Evolutionary conservation across 2,113 vertebrate genomes (phyloP).

Genomic region (Blennius ocellaris): DNA sequence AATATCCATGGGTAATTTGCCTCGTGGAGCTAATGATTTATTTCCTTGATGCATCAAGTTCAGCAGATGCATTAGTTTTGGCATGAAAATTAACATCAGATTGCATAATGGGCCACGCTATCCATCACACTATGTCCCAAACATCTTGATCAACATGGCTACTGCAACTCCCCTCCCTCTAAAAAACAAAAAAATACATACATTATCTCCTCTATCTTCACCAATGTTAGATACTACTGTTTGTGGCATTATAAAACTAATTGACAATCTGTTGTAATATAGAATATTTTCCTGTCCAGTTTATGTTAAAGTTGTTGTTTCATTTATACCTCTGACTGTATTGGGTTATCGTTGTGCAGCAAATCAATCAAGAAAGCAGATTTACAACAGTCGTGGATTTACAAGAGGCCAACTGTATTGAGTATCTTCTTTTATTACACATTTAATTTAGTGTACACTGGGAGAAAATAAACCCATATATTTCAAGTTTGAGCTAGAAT

Average conservation of each 20-base stretch:
- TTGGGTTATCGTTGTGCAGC: neutral
- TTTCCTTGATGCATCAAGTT: constrained; percentile 61
- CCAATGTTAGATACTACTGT: neutral
- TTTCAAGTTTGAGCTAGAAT: neutral
- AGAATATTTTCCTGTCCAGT: neutral
- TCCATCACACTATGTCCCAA: constrained; percentile 23
- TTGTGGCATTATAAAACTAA: neutral
- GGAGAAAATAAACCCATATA: too few relatives aligned
- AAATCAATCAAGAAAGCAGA: neutral
- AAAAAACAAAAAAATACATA: too few relatives aligned
- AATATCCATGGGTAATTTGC: constrained; percentile 68
- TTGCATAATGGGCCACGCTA: constrained; percentile 54
- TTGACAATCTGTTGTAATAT: neutral
- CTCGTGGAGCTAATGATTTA: constrained; percentile 66
- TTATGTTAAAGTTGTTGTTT: neutral
- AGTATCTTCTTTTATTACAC: neutral
- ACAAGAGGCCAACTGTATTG: constrained; percentile 6
- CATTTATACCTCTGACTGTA: neutral
- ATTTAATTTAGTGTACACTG: neutral
- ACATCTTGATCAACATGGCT: constrained; percentile 36
- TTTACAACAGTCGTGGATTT: constrained; percentile 2
- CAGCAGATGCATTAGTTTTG: constrained; percentile 57
- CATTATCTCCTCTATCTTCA: too few relatives aligned
- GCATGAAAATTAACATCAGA: constrained; percentile 56
- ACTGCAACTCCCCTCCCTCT: too few relatives aligned